Conservation (phyloP, 2,888 invertebrate genomes). For the Pherbina coryleti region DNA sequence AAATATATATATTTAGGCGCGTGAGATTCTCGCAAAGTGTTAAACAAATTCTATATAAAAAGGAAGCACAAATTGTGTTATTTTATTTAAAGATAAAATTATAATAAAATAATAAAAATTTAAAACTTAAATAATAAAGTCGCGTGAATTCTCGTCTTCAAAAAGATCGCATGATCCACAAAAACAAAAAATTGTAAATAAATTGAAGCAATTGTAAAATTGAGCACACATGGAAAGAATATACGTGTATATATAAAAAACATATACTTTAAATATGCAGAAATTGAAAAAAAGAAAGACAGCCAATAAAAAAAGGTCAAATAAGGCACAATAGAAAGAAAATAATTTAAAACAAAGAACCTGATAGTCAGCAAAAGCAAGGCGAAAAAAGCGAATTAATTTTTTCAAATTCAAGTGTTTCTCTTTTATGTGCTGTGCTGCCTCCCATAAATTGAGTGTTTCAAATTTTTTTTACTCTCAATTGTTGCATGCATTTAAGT, state of each 20-base stretch:
- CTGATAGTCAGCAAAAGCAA: background rate
- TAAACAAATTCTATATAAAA: background rate
- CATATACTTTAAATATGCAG: background rate
- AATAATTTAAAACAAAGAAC: background rate
- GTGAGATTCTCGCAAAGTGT: background rate
- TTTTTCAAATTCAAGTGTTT: background rate
- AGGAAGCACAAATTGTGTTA: background rate
- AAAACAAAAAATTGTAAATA: too few species aligned
- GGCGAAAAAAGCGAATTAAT: background rate
- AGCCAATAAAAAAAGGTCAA: background rate
- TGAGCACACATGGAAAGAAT: background rate
- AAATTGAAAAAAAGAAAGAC: background rate
- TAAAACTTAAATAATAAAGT: constrained; percentile 5
- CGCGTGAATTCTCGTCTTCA: too few species aligned
- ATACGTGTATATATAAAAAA: background rate
- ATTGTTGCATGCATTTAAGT: background rate
- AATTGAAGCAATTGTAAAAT: too few species aligned
- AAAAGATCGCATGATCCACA: too few species aligned
- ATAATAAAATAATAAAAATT: constrained; percentile 4
- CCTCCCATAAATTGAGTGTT: background rate
- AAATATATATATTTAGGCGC: constrained; percentile 6
- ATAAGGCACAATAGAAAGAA: background rate
- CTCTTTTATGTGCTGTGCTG: background rate
- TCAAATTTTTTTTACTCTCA: background rate
- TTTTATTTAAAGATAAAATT: constrained; percentile 8